Base-by-base conservation (phyloP, 2,113 vertebrate species). In the Cyphomyrus discorhynchus region DNA sequence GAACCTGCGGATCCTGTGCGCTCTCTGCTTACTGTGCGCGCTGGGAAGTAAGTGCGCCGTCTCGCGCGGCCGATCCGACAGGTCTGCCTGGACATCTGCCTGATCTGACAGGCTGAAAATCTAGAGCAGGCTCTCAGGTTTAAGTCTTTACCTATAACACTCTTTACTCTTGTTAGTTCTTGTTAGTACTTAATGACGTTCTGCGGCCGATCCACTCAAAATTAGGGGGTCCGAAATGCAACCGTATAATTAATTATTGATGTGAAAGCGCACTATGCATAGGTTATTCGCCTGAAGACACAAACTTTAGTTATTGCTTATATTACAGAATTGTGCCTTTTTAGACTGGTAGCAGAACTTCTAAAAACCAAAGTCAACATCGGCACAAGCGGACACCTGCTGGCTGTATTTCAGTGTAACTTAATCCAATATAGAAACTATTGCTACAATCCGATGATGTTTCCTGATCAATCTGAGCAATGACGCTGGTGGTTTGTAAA, bases 21-120 rank as follows among this genome's bases (percentile, higher is more conserved):
- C 89, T 3, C 17, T 91, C 2, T 35, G 88, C 27, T 17, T 91
- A 27, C 83, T 92, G 3, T 87, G 24, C 45, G 86, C 21, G 27
- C 86, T 93, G 13, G 88, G 74, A 80, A 42, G 74, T 80, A 42
- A 80, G 74, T 86, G 46, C 83, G 83, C 83, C 82, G 42, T n/a
- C 19, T 24, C 17, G 5, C 5, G 10, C 17, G 3, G 11, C 13
- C 70, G 5, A 35, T 77, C 15, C 1, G 31, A 77, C 70, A 39
- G 13, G 70, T 77, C 70, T 15, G 31, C 70, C 13, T 58, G 56
- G 56, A 8, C 6, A 24, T n/a, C 17, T 53, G 52, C 7, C n/a
- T 4, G 62, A 27, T 27, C 10, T 15, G 27, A 66, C 62, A 13
- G 62, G 3, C 62, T 1, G 0, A 10, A 66, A 9, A 27, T 27